These are phyloP conservation scores for Arctia plantaginis DNA, from an alignment of 2,888 invertebrate species.

Conservation along the genomic window DNA sequence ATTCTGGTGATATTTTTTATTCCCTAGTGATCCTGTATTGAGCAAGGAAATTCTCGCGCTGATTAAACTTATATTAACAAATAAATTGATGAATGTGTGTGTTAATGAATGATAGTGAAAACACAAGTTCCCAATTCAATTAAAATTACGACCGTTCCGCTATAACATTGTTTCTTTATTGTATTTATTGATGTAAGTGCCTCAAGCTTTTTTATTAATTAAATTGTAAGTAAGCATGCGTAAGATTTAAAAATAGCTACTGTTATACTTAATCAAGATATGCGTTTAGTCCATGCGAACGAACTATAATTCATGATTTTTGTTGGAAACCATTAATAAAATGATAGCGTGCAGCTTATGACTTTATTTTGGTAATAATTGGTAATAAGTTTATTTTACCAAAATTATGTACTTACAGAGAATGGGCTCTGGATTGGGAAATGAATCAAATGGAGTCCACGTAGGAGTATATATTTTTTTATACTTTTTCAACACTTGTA, in stretches of 20 bases:
- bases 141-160: background rate
- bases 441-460: constrained; percentile 14
- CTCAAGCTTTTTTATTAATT: background rate
- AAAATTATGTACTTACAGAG: constrained; percentile 16
- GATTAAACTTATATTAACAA: too few species aligned
- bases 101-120: too few species aligned
- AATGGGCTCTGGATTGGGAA: constrained; percentile 9
- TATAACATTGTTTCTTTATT: background rate
- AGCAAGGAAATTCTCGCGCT: background rate
- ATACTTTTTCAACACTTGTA: background rate
- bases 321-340: background rate
- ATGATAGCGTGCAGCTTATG: constrained; percentile 15
- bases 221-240: background rate
- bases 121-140: background rate
- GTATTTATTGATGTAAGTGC: background rate
- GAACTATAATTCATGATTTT: background rate
- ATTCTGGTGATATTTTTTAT: too few species aligned
- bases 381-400: constrained; percentile 6
- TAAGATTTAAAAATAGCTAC: background rate
- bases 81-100: too few species aligned
- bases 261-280: background rate
- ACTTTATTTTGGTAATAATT: constrained; percentile 5
- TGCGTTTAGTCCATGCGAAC: background rate
- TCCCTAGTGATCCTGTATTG: background rate
- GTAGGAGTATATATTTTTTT: background rate